These are phyloP conservation scores for Peromyscus attwateri DNA, from an alignment of 2,797 vertebrate species.

Conservation along the genomic window DNA sequence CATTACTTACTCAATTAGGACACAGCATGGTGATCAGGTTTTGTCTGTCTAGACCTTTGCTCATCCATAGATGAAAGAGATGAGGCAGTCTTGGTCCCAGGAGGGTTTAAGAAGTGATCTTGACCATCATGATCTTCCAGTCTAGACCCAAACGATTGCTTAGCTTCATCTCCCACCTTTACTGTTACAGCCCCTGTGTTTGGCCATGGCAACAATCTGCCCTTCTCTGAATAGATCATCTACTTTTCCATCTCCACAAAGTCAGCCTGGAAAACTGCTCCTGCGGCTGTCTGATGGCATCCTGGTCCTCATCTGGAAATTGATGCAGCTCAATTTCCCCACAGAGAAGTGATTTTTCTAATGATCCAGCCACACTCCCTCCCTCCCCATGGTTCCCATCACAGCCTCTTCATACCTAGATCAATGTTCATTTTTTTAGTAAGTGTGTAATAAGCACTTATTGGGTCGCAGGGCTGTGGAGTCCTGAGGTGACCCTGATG, in stretches of 20 bases:
- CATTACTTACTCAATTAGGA: background rate
- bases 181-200: accelerated
- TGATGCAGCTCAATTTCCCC: background rate
- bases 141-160: background rate
- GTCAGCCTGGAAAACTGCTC: background rate
- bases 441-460: background rate
- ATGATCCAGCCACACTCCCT: too few relatives aligned
- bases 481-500: background rate
- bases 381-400: background rate
- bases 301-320: background rate
- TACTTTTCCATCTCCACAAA: background rate
- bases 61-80: background rate
- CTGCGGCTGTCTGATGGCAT: background rate
- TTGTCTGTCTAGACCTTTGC: background rate
- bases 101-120: background rate
- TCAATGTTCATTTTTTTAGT: background rate
- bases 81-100: background rate
- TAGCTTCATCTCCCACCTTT: background rate
- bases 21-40: background rate
- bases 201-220: background rate
- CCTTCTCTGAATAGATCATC: background rate
- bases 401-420: background rate
- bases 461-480: accelerated
- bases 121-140: background rate
- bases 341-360: background rate